A percentile compares a stretch with the other conserved stretches of the same genome.
These are phyloP conservation scores for Helleia helle DNA, from an alignment of 2,888 invertebrate genomes.

Conservation along the genomic window DNA sequence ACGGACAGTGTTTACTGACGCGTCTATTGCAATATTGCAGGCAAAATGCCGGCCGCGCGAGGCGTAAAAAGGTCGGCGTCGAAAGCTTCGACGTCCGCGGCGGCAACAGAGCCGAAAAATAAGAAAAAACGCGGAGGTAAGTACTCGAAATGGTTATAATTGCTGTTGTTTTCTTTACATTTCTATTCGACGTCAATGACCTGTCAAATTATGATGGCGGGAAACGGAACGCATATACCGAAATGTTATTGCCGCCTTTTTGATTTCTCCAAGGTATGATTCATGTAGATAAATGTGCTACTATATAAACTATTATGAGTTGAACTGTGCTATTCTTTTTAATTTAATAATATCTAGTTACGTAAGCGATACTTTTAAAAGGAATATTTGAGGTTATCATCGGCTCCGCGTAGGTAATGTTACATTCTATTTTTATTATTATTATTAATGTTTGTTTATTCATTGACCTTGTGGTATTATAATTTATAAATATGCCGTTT, in stretches of 20 bases:
- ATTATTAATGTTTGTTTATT: constrained; percentile 14
- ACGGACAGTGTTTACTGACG: constrained; percentile 53
- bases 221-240: constrained; percentile 43
- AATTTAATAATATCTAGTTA: constrained; percentile 25
- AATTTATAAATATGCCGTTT: not conserved
- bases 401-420: constrained; percentile 20
- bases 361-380: constrained; percentile 28
- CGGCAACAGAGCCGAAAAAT: constrained; percentile 53
- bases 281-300: not conserved
- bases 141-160: constrained; percentile 31
- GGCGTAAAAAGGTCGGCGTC: constrained; percentile 67
- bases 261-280: constrained; percentile 18
- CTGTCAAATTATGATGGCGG: constrained; percentile 70
- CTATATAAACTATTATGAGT: constrained; percentile 6
- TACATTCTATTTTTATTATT: not conserved
- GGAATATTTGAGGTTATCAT: constrained; percentile 40
- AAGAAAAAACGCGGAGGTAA: constrained; percentile 70
- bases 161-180: constrained; percentile 65
- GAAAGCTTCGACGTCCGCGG: constrained; percentile 46
- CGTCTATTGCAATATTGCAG: constrained; percentile 66
- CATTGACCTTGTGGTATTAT: constrained; percentile 11
- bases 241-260: constrained; percentile 26
- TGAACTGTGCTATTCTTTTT: constrained; percentile 14
- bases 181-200: constrained; percentile 64
- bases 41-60: constrained; percentile 68